Evolutionary conservation across 2,113 vertebrate species (phyloP), one percentile per base, ranked within the genome.

Genomic region (Varanus komodoensis): DNA sequence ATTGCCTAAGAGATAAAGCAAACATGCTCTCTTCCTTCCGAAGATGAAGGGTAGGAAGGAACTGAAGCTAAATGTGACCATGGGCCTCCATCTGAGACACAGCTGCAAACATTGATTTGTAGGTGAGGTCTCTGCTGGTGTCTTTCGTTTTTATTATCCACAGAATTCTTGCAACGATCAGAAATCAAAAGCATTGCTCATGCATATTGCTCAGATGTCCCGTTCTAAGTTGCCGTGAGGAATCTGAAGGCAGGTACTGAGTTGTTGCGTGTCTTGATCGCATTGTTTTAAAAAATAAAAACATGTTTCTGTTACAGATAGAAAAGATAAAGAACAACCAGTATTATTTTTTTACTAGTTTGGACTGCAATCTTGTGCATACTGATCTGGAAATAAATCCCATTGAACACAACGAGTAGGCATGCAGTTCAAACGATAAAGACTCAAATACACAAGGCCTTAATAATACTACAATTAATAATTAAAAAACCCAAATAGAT

Each of bases 11-110:
- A 15, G 67, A 87, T n/a, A 78, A 67, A 87, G 74, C 86, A 87
- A 87, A 78, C 79, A 78, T 78, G 79, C 67, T 79, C 86, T 67
- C 74, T 67, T 67, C 74, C 15, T 87, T 79, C 54, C 74, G 79
- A 64, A 48, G 74, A 87, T 48, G 57, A 64, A 14, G 57, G 61
- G 12, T 52, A 52, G 69, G 57, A 38, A 38, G 17, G 2, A 74
- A 25, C 17, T 23, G 69, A 34, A 73, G 29, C 8, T 3, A 27
- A 57, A 44, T 61, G 29, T 17, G 34, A 48, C 27, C 15, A 3
- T 32, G 48, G 34, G 25, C 48, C 74, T 78, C 25, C 54, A 2
- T 44, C 2, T 54, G 25, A 48, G 57, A 48, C 27, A 50, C 25
- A 32, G 32, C 25, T 29, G n/a, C 38, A 14, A 48, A 48, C 64